Base-by-base conservation (phyloP, 1,140 invertebrate genomes). In the Drosophila orosa region DNA sequence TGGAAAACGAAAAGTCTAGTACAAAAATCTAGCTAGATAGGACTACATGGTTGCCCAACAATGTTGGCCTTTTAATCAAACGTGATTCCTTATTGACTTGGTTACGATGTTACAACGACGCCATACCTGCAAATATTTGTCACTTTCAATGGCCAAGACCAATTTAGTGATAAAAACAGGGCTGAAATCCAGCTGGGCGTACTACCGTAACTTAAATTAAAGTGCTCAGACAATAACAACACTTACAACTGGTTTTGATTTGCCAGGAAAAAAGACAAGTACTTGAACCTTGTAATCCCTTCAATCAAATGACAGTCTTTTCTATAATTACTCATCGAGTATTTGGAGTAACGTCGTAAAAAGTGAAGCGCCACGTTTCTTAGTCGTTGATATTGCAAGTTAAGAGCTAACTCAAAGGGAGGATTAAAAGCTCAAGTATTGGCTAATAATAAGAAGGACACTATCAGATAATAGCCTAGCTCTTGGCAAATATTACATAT, bases 191-290 rank as follows among this genome's bases (percentile, higher is more conserved):
- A 33, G n/a, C 19, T 55, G 19, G 40, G 19, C 31, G 19, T 27
- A 69, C 67, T 71, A 58, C 67, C 52, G 50, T 15, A 69, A 71
- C 50, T 57, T 37, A 31, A 57, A 31, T 10, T 35, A 15, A 71
- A 57, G 50, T 57, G 40, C 27, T 45, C n/a, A 12, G 40, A 57
- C 48, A 57, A 33, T 29, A 71, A 69, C 15, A 69, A 33, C 25
- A 24, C 50, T 69, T 35, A 50, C 33, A 69, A 69, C 48, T 24
- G 65, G 63, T 68, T 71, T 56, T 15, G 47, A 9, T 17, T 35
- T 31, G 27, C 15, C 19, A 19, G 17, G 27, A 65, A 50, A 67
- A 67, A 10, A 40, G 7, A 17, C 47, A 69, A 24, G 37, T 47
- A 31, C 12, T 24, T 25, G 42, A 33, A 37, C 66, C 47, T 47